Percentiles rank a stretch among this genome's conserved stretches.
phyloP scores from a whole-genome alignment of 2,113 vertebrate species.

The Paedocypris sp. region DNA sequence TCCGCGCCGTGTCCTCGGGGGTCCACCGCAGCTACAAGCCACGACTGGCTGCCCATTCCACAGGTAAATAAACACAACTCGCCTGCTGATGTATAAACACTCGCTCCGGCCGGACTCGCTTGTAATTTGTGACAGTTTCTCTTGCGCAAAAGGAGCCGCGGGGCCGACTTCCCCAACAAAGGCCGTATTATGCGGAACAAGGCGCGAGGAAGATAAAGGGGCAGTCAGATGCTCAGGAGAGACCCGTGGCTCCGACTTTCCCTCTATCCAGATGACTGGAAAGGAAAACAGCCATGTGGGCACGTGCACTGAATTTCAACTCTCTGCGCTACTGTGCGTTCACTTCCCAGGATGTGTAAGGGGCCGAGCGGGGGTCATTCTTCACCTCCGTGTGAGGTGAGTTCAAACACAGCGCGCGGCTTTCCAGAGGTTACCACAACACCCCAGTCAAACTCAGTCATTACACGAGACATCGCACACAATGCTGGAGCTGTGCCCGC shows the following conservation, averaged over 20 bases:
- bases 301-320: slow-evolving; percentile 21
- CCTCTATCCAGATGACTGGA: slow-evolving; percentile 31
- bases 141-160: slow-evolving; percentile 23
- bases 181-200: slow-evolving; percentile 24
- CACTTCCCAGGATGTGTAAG: slow-evolving; percentile 17
- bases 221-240: neutral
- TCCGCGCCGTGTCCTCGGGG: neutral
- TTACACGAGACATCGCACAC: slow-evolving; percentile 1
- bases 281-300: slow-evolving; percentile 25
- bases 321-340: neutral
- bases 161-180: slow-evolving; percentile 28
- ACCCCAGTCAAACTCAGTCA: slow-evolving; percentile 9
- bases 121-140: slow-evolving; percentile 13
- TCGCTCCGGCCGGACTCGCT: neutral
- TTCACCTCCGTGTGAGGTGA: slow-evolving; percentile 23
- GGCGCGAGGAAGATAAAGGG: slow-evolving; percentile 2
- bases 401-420: slow-evolving; percentile 29
- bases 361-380: slow-evolving; percentile 7
- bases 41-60: slow-evolving; percentile 4
- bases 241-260: neutral
- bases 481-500: slow-evolving; percentile 18
- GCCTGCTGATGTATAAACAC: slow-evolving; percentile 4
- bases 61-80: slow-evolving; percentile 15
- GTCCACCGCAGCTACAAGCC: neutral
- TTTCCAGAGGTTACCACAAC: slow-evolving; percentile 20